Base-by-base conservation (phyloP, 2,888 invertebrate genomes). In the Ophion costatus region DNA sequence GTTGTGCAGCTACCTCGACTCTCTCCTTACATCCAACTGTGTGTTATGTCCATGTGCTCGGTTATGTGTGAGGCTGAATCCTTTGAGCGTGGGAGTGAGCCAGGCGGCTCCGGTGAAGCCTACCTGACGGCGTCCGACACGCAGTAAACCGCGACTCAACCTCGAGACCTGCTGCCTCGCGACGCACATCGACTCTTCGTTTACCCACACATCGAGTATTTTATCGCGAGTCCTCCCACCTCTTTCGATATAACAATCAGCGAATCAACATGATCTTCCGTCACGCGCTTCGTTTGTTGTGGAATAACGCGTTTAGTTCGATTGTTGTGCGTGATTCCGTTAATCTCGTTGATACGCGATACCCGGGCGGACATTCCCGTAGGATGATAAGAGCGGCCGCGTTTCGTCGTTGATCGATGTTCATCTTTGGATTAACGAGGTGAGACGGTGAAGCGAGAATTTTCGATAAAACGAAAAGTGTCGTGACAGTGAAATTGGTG, bases 121-220 rank as follows among this genome's bases (percentile, higher is more conserved):
- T 93, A 93, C 93, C 93, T 93, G 93, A 92, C 93, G 92, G 93
- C 92, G 93, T 93, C 92, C 91, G 89, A 92, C 93, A 93, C 93
- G 92, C 93, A 93, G 93, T 93, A 91, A 92, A 90, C 90, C 92
- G 92, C 91, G 86, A 85, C 81, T 86, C 89, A 84, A 88, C 89
- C 88, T 88, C 88, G 87, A 83, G 86, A 89, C 87, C 83, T 85
- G 79, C 69, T 61, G 89, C 75, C 79, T 88, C 87, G 83, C 84
- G 88, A 82, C 82, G 82, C 84, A 76, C 80, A 80, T 71, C 56
- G 59, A 38, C 63, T 73, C 61, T 70, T 76, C 51, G 24, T 84
- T 81, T 78, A 77, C 29, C 71, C 71, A 59, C 57, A 81, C 63
- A 64, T 56, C 78, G 57, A 76, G 66, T 69, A 73, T 81, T 84